Percentiles rank a stretch among this genome's conserved stretches.
These are phyloP conservation scores for Malacoraja senta DNA, from an alignment of 2,797 vertebrate genomes.

Conservation along the genomic window DNA sequence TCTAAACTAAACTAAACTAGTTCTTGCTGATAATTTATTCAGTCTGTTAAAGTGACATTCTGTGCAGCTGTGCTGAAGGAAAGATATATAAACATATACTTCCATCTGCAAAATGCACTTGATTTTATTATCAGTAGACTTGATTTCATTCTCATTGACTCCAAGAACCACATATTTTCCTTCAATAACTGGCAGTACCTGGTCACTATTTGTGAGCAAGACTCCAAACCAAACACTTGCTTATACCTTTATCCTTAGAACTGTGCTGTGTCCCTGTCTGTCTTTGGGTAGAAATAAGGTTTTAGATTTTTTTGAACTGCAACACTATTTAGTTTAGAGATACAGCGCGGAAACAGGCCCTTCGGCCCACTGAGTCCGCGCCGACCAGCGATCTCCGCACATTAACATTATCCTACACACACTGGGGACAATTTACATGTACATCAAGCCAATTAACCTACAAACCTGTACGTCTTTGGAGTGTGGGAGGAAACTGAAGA, in stretches of 20 bases:
- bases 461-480: too few species aligned
- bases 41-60: too few species aligned
- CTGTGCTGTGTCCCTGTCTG: background rate
- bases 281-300: background rate
- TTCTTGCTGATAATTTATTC: background rate
- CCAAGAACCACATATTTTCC: background rate
- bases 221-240: background rate
- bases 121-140: background rate
- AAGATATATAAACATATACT: background rate
- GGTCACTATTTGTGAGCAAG: background rate
- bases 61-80: too few species aligned
- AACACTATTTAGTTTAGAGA: background rate
- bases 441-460: too few species aligned
- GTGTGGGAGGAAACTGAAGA: too few species aligned
- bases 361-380: too few species aligned
- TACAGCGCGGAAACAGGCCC: too few species aligned
- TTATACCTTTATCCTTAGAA: background rate
- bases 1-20: too few species aligned
- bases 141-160: background rate
- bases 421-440: too few species aligned
- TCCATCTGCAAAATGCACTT: background rate
- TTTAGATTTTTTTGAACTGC: background rate
- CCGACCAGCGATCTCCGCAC: too few species aligned
- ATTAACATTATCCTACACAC: too few species aligned
- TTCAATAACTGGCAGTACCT: background rate